Base-by-base conservation (phyloP, 2,888 invertebrate genomes). In the Lysandra coridon region DNA sequence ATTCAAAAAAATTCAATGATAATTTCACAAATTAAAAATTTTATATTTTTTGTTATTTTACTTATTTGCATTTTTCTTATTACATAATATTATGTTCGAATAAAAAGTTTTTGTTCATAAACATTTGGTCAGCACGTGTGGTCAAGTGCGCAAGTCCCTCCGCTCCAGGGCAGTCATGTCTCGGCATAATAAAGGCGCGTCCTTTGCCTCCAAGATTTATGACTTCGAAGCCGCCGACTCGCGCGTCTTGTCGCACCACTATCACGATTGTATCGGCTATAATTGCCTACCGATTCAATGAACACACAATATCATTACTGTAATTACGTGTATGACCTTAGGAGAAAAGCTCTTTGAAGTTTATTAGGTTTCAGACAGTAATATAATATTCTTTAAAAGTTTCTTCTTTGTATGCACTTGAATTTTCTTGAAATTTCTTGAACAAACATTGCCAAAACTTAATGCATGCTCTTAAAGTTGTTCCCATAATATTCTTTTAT, bases 121-220 rank as follows among this genome's bases (percentile, higher is more conserved):
- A 23, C 7, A 23, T n/a, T 30, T 64, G 64, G 10, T 64, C 3
- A 10, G 4, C 12, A 30, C 23, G 33, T 33, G 33, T 69, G 33
- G 69, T 33, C 14, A 69, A 69, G 33, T 69, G 69, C 33, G 69
- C 37, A 69, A 14, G 17, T 14, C 30, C 64, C 33, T 69, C 87
- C 90, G 92, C 93, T 91, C 85, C 89, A 88, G 94, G 94, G 90
- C 92, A 92, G 93, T 93, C 94, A 94, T 93, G 94, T 90, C 93
- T 91, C 87, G 88, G 87, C 88, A 88, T 93, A 94, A 94, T 93
- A 92, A 92, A 92, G 93, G 93, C 92, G 90, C 86, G 91, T 90
- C 91, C 88, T 89, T 89, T 90, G 91, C 84, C 86, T 83, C 87
- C 88, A 87, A 91, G 91, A 93, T 94, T 93, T 94, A 93, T 93